Evolutionary conservation across 1,140 invertebrate species (phyloP).

Genomic region (Caenorhabditis elegans): DNA sequence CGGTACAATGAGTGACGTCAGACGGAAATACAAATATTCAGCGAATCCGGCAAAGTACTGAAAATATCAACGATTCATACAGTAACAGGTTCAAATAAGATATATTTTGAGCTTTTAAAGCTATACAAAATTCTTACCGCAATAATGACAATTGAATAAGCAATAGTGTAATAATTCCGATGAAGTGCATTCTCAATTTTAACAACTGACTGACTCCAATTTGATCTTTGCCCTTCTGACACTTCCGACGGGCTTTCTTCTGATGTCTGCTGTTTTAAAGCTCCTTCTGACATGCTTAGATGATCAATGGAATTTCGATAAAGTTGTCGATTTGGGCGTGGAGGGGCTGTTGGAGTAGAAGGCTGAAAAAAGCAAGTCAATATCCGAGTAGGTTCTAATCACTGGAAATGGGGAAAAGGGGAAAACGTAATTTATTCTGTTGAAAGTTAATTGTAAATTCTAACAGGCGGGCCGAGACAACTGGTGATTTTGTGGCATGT

Average conservation of each 20-base stretch:
- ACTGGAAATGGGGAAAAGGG: too few species aligned
- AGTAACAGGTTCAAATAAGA: too few species aligned
- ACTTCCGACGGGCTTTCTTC: neutral
- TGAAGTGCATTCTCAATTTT: conserved; percentile 27
- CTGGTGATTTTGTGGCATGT: neutral
- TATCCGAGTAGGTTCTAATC: too few species aligned
- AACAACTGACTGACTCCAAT: conserved; percentile 22
- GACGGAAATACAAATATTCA: conserved; percentile 41
- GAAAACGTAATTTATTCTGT: neutral
- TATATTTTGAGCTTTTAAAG: too few species aligned
- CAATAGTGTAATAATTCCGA: conserved; percentile 39
- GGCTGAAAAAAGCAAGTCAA: neutral
- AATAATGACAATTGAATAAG: conserved; percentile 34
- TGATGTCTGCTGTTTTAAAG: neutral
- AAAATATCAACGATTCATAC: too few species aligned
- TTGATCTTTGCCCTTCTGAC: conserved; percentile 11
- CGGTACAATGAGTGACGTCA: conserved; percentile 6
- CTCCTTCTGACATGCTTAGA: neutral
- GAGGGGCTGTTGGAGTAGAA: neutral
- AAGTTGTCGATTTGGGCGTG: neutral
- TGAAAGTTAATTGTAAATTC: neutral
- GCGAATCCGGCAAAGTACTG: conserved; percentile 45
- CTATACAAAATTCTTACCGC: too few species aligned
- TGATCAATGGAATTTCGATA: conserved; percentile 8
- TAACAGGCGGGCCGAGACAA: neutral